Conservation (phyloP, 2,797 vertebrate genomes). For the Gastrophryne carolinensis region DNA sequence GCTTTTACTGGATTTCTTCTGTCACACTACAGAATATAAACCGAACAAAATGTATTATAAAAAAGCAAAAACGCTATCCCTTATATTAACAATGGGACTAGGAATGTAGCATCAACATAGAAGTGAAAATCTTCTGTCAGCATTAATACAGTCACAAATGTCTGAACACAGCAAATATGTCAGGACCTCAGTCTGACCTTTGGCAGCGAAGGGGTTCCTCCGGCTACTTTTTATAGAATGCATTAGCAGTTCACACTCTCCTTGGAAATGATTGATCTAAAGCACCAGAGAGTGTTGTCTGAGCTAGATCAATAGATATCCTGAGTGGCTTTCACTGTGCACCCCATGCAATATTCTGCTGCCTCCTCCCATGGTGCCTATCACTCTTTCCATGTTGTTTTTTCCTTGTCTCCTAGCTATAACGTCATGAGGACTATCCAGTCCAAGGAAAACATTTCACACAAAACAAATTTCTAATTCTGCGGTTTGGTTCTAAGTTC, state of each 20-base stretch:
- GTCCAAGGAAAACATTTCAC: slow-evolving; percentile 46
- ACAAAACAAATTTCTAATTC: slow-evolving; percentile 47
- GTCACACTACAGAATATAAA: not conserved
- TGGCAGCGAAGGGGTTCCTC: slow-evolving; percentile 30
- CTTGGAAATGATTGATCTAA: slow-evolving; percentile 41
- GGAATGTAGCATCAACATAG: not conserved
- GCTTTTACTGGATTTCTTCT: not conserved
- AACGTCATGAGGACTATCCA: slow-evolving; percentile 14
- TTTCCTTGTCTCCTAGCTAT: not conserved
- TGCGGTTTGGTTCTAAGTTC: slow-evolving; percentile 33
- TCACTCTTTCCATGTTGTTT: slow-evolving; percentile 7
- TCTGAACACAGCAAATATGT: not conserved
- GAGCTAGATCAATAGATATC: slow-evolving; percentile 39
- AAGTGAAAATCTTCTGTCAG: slow-evolving; percentile 18
- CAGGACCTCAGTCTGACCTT: slow-evolving; percentile 4
- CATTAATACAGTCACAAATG: slow-evolving; percentile 1
- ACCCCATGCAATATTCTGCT: slow-evolving; percentile 21
- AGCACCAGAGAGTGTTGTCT: slow-evolving; percentile 18
- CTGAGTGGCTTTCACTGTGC: slow-evolving; percentile 37
- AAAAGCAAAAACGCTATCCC: not conserved
- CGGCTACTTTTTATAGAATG: slow-evolving; percentile 32
- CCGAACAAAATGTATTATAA: not conserved
- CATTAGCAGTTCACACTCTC: slow-evolving; percentile 44
- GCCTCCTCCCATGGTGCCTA: slow-evolving; percentile 17
- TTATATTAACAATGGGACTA: not conserved